Conservation (phyloP, 2,797 vertebrate genomes). For the Amniataba percoides region DNA sequence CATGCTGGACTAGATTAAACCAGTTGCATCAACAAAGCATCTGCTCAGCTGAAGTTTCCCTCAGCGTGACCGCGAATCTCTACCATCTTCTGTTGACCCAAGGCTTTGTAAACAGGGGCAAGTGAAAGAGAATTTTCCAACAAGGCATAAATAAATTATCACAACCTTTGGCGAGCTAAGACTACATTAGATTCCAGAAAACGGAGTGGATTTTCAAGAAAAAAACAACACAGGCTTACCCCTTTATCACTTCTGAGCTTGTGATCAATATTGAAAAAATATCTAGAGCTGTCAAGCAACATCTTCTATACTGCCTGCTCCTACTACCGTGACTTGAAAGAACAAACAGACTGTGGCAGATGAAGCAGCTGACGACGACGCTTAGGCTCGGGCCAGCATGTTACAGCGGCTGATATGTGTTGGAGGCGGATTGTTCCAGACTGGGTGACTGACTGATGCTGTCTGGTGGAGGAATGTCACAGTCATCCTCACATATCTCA, state of each 20-base stretch:
- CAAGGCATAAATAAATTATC: constrained; percentile 67
- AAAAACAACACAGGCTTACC: constrained; percentile 30
- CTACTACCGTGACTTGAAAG: constrained; percentile 9
- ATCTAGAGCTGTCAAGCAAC: constrained; percentile 51
- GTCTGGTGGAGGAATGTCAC: constrained; percentile 69
- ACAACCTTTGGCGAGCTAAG: constrained; percentile 31
- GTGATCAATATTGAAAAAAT: constrained; percentile 61
- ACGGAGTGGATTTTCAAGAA: constrained; percentile 47
- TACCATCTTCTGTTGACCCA: constrained; percentile 24
- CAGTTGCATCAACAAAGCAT: constrained; percentile 17
- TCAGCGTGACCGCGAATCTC: constrained; percentile 33
- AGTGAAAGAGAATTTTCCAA: constrained; percentile 60
- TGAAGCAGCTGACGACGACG: constrained; percentile 35
- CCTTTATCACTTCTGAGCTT: constrained; percentile 35
- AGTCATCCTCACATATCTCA: constrained; percentile 71
- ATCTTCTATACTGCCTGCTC: constrained; percentile 31
- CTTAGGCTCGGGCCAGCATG: constrained; percentile 16
- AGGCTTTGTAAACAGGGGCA: constrained; percentile 47
- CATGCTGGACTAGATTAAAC: background rate
- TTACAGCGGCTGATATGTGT: constrained; percentile 42
- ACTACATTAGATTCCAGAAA: constrained; percentile 42
- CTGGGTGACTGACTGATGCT: constrained; percentile 62
- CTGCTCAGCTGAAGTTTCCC: constrained; percentile 26
- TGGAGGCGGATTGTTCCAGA: constrained; percentile 66
- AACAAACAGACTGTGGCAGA: constrained; percentile 35